Evolutionary conservation across 2,797 vertebrate genomes (phyloP), one percentile per base, ranked within the genome.

Genomic region (Menidia menidia): DNA sequence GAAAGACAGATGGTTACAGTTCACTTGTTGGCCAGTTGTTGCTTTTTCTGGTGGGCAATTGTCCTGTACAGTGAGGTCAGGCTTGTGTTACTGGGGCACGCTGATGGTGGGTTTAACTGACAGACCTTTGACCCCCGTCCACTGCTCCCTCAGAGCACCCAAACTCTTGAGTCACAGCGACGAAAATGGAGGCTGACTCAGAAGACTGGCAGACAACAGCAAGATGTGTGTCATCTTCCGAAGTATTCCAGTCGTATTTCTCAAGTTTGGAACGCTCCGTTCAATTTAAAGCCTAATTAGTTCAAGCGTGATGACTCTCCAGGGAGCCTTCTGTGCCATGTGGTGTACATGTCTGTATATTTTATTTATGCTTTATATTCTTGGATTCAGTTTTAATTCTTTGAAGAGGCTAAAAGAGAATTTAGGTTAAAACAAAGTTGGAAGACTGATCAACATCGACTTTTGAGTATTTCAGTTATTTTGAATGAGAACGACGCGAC

Each of bases 111-210:
- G 5, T 56, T 78, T 71, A 25, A 63, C 58, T 47, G 11, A 47
- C 41, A 39, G 67, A 83, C 78, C 71, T 87, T 85, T 86, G 64
- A 87, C 79, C 73, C 43, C 93, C 88, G 94, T 80, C 91, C 92
- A 60, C 94, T 61, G 33, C 25, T 35, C 57, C 4, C 60, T 41
- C 39, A 25, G 62, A 71, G 57, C 48, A 63, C 33, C 60, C 73
- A 71, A 63, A 63, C 64, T 73, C 39, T 57, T 31, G 6, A 66
- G 81, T 84, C 82, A 84, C 64, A 25, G 30, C 54, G 65, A 62
- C 51, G 60, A 64, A 83, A 80, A 52, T 61, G 78, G 71, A 10
- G 32, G 58, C 56, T 90, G 82, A 90, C 77, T 90, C 85, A 88
- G 31, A 30, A 12, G 60, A 64, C 54, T 9, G 54, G 67, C 57